Percentiles rank a stretch among this genome's conserved stretches.
Evolutionary conservation across 2,888 invertebrate genomes (phyloP).

Genomic region (Epinotia demarniana): DNA sequence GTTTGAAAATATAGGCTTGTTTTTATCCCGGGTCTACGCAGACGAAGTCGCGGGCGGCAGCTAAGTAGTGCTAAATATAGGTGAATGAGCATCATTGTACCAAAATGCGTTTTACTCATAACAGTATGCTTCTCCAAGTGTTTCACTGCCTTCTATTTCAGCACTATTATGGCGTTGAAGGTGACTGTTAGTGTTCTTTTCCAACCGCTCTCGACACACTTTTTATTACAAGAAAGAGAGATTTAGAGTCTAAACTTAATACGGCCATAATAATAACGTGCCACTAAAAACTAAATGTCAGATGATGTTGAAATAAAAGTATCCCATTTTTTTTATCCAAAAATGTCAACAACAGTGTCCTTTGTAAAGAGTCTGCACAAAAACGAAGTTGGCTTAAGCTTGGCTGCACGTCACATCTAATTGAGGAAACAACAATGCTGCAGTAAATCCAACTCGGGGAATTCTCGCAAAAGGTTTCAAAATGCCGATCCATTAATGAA

Average conservation of each 20-base stretch:
- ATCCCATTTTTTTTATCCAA: not conserved
- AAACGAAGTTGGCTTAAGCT: slow-evolving; percentile 11
- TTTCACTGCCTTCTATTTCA: too few relatives aligned
- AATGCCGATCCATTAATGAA: not conserved
- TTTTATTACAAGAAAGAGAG: too few relatives aligned
- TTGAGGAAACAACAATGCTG: not conserved
- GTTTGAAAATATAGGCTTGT: too few relatives aligned
- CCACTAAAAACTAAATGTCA: not conserved
- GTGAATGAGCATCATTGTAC: too few relatives aligned
- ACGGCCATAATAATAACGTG: not conserved
- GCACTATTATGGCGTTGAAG: too few relatives aligned
- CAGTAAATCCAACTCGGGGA: not conserved
- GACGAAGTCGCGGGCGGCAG: too few relatives aligned
- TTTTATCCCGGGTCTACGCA: too few relatives aligned
- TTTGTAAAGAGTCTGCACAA: slow-evolving; percentile 4
- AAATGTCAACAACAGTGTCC: slow-evolving; percentile 10
- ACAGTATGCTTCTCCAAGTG: too few relatives aligned
- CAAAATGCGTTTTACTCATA: too few relatives aligned
- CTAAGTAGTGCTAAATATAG: too few relatives aligned
- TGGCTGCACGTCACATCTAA: slow-evolving; percentile 14
- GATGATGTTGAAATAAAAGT: not conserved
- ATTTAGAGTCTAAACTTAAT: not conserved
- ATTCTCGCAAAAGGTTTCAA: not conserved
- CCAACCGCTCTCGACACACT: too few relatives aligned
- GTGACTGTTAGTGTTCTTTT: too few relatives aligned